Base-by-base conservation (phyloP, 2,888 invertebrate genomes). In the Chalcis sispes region DNA sequence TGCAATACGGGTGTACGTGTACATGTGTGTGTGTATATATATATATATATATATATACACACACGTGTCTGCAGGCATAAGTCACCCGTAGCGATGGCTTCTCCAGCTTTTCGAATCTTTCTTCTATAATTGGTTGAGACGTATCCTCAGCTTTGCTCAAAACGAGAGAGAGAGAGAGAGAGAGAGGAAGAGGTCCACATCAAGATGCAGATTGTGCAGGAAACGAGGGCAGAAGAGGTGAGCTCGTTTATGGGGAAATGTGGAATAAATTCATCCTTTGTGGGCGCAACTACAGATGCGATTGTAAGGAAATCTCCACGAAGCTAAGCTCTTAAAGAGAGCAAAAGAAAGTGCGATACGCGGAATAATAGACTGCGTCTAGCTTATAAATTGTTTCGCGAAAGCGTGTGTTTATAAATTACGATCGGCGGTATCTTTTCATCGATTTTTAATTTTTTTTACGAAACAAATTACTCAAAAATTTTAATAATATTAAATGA, bases 261-360 rank as follows among this genome's bases (percentile, higher is more conserved):
- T 42, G 70, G 58, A 72, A 72, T 72, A 65, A 72, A 72, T 72
- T 65, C 58, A 56, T 27, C 18, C 13, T 23, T 46, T 50, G 59
- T 52, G 48, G 54, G 64, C 46, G 64, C 52, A 54, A 42, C 36
- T 8, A 36, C 56, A 50, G 58, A 50, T 67, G 66, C 73, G 64
- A 74, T 74, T 74, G 74, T 67, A 74, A 67, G 74, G 61, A 74
- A 74, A 67, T 65, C 58, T 42, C 29, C 2, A 5, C n/a, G 4
- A 27, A 7, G 1, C 15, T 23, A 18, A 18, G 20, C 18, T 15
- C 54, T 25, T 52, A 65, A 72, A 42, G 42, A 13, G 54, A 65
- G 42, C 8, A 2, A 13, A 10, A 36, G 36, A 36, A 36, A 36
- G n/a, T n/a, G n/a, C n/a, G n/a, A n/a, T n/a, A n/a, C n/a, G n/a